Evolutionary conservation across 2,113 vertebrate species (phyloP), one percentile per base, ranked within the genome.

Genomic region (Anoplopoma fimbria): DNA sequence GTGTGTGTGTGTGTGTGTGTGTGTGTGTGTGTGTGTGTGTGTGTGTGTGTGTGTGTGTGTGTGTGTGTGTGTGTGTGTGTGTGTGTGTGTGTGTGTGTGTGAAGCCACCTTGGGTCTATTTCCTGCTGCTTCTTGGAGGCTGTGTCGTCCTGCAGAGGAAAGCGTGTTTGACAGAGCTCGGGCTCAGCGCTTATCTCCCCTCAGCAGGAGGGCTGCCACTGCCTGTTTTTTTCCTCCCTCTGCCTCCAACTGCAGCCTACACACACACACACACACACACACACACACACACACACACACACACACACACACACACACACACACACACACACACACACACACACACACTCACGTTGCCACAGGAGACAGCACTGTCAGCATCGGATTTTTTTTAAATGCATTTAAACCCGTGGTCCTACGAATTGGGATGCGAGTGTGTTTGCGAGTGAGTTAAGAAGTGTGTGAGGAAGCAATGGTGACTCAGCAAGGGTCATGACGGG

Each of bases 151-250:
- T 77, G 76, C 85, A 77, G 51, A 75, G 81, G 51, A 83, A 89
- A 91, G 79, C 81, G 2, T 34, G 29, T 75, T 36, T 64, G 71
- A 82, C 87, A 73, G 84, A 85, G 79, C 89, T 88, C 36, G 47
- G 87, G 71, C 83, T 82, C 68, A n/a, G 86, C 19, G 74, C 92
- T 93, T 94, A 93, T 94, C 93, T 93, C 81, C 69, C 25, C 77
- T 72, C 78, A 1, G n/a, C 93, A 94, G 93, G 84, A 93, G 81
- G 84, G 76, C 87, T 36, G 75, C 87, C 64, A 34, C 78, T n/a
- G n/a, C n/a, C n/a, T n/a, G n/a, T n/a, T n/a, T n/a, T n/a, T n/a
- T n/a, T n/a, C n/a, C n/a, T n/a, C n/a, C n/a, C n/a, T n/a, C n/a
- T n/a, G n/a, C n/a, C n/a, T n/a, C n/a, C n/a, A n/a, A n/a, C n/a